Base-by-base conservation (phyloP, 2,113 vertebrate genomes). In the Notothenia coriiceps region DNA sequence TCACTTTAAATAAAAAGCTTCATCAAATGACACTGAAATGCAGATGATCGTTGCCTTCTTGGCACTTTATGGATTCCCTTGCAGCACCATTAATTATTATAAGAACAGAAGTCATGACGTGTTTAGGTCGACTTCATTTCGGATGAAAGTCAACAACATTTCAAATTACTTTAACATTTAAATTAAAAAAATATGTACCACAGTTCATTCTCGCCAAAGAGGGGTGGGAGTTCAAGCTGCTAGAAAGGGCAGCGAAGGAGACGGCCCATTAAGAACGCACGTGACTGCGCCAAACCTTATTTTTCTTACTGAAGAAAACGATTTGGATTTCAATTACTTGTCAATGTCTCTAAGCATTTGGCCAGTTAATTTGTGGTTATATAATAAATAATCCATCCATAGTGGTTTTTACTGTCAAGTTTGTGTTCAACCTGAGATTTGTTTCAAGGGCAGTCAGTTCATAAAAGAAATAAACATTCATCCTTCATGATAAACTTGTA, bases 361-460 rank as follows among this genome's bases (percentile, higher is more conserved):
- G 74, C 79, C 82, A 76, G 74, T 72, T 80, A 29, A 70, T 64
- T 70, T 57, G 22, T 79, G 64, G 63, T 72, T 77, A 63, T 20
- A 74, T 11, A 90, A 89, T 79, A 91, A 92, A 91, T 86, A 86
- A 75, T 87, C 69, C 61, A 69, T 84, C 56, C 18, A 78, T 86
- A 89, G 88, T 91, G 87, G 87, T 91, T 91, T 78, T 64, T 54
- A 85, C 63, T 73, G 60, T 72, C 70, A 22, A 68, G 40, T 79
- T 85, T 55, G 68, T 43, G 61, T 82, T 86, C 57, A 76, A 90
- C 91, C 92, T 92, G 90, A 93, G 90, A 89, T 88, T 90, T 22
- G 22, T 72, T 84, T 81, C 54, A 69, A 80, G 29, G 74, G 73
- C 52, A 71, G 72, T 83, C 18, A 57, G 79, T 80, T 83, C 52